phyloP scores from a whole-genome alignment of 1,140 invertebrate species.

The Zaprionus kolodkinae region DNA sequence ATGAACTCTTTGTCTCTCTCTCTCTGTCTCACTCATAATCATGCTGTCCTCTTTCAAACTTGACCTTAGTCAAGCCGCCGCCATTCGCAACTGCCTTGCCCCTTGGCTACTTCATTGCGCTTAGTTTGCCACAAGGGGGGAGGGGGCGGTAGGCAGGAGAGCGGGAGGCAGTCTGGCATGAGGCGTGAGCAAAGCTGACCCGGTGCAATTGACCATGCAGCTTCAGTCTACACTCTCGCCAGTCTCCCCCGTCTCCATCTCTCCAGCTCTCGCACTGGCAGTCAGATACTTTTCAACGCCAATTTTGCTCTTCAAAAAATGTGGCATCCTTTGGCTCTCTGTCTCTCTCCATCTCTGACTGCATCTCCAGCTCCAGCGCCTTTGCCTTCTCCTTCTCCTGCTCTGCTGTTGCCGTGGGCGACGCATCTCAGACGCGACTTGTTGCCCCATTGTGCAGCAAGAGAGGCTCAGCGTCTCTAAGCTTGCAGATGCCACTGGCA shows the following conservation, averaged over 20 bases:
- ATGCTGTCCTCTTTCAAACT: slow-evolving; percentile 43
- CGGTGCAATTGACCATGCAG: slow-evolving; percentile 73
- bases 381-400: too few relatives aligned
- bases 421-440: slow-evolving; percentile 80
- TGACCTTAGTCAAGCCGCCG: slow-evolving; percentile 50
- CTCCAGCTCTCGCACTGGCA: neutral
- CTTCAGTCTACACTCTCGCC: slow-evolving; percentile 22
- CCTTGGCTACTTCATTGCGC: slow-evolving; percentile 71
- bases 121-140: slow-evolving; percentile 62
- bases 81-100: slow-evolving; percentile 15
- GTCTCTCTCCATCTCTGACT: neutral
- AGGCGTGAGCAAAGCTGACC: slow-evolving; percentile 40
- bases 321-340: slow-evolving; percentile 44
- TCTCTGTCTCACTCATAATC: slow-evolving; percentile 23
- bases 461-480: slow-evolving; percentile 11
- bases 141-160: neutral
- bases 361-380: neutral
- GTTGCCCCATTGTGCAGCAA: slow-evolving; percentile 76
- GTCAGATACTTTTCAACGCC: slow-evolving; percentile 81
- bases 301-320: slow-evolving; percentile 74
- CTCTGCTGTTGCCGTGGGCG: slow-evolving; percentile 67
- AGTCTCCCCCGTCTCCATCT: neutral
- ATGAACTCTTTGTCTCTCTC: too few relatives aligned
- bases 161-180: neutral
- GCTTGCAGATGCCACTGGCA: neutral